Evolutionary conservation across 2,113 vertebrate genomes (phyloP).

Genomic region (Apteryx mantelli): DNA sequence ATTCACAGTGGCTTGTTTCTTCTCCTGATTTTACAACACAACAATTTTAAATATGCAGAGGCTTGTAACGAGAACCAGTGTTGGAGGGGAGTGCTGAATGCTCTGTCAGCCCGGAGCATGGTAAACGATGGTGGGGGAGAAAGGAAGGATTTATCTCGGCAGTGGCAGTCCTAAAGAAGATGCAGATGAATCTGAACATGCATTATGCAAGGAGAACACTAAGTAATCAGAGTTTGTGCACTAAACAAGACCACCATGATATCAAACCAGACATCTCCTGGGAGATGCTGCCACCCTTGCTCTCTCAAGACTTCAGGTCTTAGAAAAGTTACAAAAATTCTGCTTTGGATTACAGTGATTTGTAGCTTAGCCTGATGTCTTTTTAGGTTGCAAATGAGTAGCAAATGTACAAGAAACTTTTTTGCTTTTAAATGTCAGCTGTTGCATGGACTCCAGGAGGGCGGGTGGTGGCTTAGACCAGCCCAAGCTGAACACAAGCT

Average conservation of each 20-base stretch:
- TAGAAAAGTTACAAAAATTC: background rate
- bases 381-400: background rate
- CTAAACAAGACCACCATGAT: background rate
- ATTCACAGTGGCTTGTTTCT: constrained; percentile 72
- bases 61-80: constrained; percentile 17
- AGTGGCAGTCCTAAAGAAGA: constrained; percentile 6
- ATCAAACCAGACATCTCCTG: background rate
- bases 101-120: background rate
- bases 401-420: background rate
- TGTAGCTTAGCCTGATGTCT: background rate
- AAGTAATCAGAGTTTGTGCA: background rate
- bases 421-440: background rate
- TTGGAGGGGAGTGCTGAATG: constrained; percentile 34
- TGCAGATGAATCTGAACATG: constrained; percentile 12
- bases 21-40: constrained; percentile 71
- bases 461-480: background rate
- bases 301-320: background rate
- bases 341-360: background rate
- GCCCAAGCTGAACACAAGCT: background rate
- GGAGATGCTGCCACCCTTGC: background rate
- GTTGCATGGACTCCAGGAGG: background rate
- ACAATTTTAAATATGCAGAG: constrained; percentile 77
- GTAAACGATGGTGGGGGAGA: background rate
- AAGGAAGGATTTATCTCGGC: constrained; percentile 38
- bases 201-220: constrained; percentile 36